Conservation (phyloP, 2,113 vertebrate species). For the Spilogale gracilis region DNA sequence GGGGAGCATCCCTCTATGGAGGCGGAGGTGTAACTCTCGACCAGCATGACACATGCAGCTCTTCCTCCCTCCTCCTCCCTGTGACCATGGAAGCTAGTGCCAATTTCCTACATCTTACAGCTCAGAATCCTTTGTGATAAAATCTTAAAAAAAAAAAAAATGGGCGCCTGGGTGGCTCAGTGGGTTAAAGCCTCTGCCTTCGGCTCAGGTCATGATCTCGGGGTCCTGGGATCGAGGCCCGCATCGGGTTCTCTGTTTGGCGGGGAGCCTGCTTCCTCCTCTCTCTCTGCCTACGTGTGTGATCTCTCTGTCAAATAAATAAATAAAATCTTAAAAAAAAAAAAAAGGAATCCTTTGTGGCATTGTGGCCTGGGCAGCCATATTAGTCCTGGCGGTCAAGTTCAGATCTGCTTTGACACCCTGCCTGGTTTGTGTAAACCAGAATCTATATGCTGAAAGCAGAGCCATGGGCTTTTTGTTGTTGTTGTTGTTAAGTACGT, state of each 20-base stretch:
- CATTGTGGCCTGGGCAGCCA: neutral
- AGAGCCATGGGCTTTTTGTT: neutral
- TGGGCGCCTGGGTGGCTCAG: no score
- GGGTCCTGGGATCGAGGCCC: no score
- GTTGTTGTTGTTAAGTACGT: neutral
- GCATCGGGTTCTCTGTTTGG: no score
- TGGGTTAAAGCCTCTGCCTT: no score
- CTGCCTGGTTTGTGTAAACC: neutral
- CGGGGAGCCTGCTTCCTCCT: no score
- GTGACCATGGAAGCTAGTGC: neutral
- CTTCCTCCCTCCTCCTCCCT: neutral
- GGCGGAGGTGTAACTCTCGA: neutral
- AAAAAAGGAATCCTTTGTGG: neutral
- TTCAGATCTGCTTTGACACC: conserved; percentile 10
- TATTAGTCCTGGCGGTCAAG: neutral
- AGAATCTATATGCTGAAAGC: neutral
- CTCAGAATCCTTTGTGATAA: neutral
- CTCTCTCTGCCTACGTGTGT: no score
- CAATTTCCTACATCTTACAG: neutral
- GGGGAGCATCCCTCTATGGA: neutral
- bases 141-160: no score
- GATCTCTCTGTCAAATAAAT: no score
- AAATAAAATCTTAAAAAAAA: no score
- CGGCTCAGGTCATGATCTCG: no score
- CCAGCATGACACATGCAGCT: neutral